A percentile compares a stretch with the other conserved stretches of the same genome.
Conservation (phyloP, 2,113 vertebrate species). For the Bombycilla garrulus region DNA sequence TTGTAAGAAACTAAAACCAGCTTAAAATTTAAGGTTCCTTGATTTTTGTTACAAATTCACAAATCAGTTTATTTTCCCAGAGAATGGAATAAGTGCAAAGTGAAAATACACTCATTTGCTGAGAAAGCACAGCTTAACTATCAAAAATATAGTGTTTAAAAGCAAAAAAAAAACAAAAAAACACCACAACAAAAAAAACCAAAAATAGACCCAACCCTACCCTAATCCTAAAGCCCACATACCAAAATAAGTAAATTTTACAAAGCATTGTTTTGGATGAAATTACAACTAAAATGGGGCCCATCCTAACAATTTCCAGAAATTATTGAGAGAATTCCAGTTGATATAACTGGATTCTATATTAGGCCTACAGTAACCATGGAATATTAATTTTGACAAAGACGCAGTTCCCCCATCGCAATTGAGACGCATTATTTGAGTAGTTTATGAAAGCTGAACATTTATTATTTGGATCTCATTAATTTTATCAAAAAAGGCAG, state of each 20-base stretch:
- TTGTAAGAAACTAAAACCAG: neutral
- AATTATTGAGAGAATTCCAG: neutral
- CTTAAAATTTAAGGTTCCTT: neutral
- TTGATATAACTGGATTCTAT: neutral
- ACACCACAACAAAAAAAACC: neutral
- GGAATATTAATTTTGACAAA: neutral
- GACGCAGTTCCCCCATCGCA: neutral
- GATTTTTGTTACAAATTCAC: neutral
- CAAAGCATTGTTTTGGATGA: neutral
- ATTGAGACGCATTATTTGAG: neutral
- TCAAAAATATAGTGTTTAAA: neutral
- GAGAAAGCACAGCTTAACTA: neutral
- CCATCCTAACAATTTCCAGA: neutral
- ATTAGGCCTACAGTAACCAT: neutral
- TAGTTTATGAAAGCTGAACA: neutral
- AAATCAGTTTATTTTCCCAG: neutral
- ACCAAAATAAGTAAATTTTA: neutral
- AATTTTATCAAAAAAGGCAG: neutral
- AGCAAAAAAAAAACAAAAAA: neutral
- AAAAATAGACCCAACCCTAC: accelerated
- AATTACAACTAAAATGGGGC: neutral
- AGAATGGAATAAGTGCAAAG: neutral
- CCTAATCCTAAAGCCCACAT: neutral
- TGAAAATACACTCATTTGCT: neutral
- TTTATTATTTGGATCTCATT: neutral